phyloP scores from a whole-genome alignment of 2,113 vertebrate genomes.

The Tyto alba region DNA sequence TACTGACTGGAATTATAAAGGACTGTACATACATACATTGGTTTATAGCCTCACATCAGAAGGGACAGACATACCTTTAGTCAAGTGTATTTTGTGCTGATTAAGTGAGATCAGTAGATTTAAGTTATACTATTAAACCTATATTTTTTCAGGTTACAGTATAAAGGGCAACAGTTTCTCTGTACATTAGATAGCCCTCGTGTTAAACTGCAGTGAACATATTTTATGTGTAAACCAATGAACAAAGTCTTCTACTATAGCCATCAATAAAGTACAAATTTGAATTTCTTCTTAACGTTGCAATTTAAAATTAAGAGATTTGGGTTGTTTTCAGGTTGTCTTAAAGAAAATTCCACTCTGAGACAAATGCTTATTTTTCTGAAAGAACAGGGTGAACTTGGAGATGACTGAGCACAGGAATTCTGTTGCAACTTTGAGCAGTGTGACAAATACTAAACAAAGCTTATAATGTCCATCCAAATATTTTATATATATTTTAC shows the following conservation, averaged over 20 bases:
- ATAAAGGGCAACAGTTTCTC: background rate
- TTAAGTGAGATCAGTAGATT: background rate
- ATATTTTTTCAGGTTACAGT: background rate
- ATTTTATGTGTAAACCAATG: background rate
- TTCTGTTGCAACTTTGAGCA: background rate
- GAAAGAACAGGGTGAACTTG: background rate
- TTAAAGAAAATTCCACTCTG: background rate
- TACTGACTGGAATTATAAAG: constrained; percentile 21
- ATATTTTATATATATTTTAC: background rate
- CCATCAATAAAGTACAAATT: background rate
- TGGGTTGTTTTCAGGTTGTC: background rate
- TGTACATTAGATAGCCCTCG: background rate
- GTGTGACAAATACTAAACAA: background rate
- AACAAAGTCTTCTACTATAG: background rate
- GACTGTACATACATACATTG: background rate
- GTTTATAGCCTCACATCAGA: constrained; percentile 4
- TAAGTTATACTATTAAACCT: background rate
- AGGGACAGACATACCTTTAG: background rate
- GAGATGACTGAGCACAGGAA: background rate
- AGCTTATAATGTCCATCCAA: background rate
- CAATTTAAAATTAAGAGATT: background rate
- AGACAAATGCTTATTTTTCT: background rate
- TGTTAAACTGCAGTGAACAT: background rate
- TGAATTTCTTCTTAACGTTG: background rate
- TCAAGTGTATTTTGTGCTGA: background rate